Conservation (phyloP, 2,888 invertebrate genomes). For the Malachius bipustulatus region DNA sequence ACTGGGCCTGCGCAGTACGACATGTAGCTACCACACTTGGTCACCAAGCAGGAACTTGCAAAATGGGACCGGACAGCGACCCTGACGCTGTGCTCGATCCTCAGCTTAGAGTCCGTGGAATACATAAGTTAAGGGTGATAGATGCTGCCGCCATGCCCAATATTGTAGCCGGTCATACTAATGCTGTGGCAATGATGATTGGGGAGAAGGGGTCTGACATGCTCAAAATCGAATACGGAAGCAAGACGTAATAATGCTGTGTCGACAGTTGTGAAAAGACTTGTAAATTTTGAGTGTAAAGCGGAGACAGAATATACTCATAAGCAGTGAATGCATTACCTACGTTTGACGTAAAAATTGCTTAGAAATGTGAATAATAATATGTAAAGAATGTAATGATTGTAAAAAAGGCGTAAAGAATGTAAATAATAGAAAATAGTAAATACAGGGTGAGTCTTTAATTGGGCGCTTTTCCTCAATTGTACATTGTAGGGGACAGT, state of each 20-base stretch:
- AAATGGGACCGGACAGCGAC: conserved; percentile 36
- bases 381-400: too few species aligned
- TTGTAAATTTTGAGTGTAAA: not conserved
- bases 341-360: too few species aligned
- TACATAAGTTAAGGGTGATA: conserved; percentile 43
- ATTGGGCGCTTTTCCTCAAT: too few species aligned
- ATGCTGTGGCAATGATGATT: conserved; percentile 46
- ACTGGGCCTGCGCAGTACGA: conserved; percentile 64
- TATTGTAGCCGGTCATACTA: conserved; percentile 45
- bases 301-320: not conserved
- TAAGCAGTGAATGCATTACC: too few species aligned
- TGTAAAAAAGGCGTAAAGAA: too few species aligned
- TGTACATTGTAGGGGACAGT: too few species aligned
- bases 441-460: too few species aligned
- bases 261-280: conserved; percentile 30
- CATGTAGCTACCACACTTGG: conserved; percentile 60
- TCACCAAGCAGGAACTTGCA: conserved; percentile 48
- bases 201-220: conserved; percentile 47
- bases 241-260: too few species aligned
- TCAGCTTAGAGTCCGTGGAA: conserved; percentile 39
- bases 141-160: conserved; percentile 48
- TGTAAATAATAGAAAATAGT: too few species aligned
- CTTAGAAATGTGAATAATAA: too few species aligned
- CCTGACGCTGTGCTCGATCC: conserved; percentile 40
- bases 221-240: too few species aligned